Conservation (phyloP, 2,113 vertebrate genomes). For the Rutilus rutilus region DNA sequence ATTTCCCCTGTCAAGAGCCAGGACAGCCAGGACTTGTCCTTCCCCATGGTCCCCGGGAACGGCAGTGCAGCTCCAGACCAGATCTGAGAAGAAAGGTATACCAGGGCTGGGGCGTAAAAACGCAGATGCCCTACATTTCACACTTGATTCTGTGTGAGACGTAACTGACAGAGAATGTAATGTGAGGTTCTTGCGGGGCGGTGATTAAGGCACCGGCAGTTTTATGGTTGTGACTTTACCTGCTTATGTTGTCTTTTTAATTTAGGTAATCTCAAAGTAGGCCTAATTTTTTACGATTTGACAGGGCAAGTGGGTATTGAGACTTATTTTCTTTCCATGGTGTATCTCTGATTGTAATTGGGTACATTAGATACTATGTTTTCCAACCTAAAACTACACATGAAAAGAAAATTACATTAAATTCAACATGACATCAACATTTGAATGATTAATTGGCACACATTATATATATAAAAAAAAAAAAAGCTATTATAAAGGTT, state of each 20-base stretch:
- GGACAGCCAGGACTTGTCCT: slow-evolving; percentile 96
- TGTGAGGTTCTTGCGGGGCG: slow-evolving; percentile 1
- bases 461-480: neutral
- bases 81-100: slow-evolving; percentile 55
- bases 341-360: neutral
- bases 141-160: slow-evolving; percentile 31
- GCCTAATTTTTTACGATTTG: neutral
- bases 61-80: slow-evolving; percentile 71
- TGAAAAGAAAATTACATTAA: neutral
- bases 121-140: slow-evolving; percentile 62
- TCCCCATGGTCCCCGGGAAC: slow-evolving; percentile 85
- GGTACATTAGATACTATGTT: neutral
- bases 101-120: slow-evolving; percentile 66
- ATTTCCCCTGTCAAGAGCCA: slow-evolving; percentile 98
- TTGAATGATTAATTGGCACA: neutral
- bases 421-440: neutral
- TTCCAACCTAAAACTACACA: neutral
- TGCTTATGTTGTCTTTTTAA: slow-evolving; percentile 26
- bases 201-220: slow-evolving; percentile 2
- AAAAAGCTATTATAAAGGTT: too few relatives aligned
- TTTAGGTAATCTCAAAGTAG: slow-evolving; percentile 2
- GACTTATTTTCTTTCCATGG: neutral
- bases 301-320: neutral
- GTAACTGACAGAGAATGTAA: slow-evolving; percentile 50
- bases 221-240: slow-evolving; percentile 19